Conservation (phyloP, 53 echinoderm and acorn worm genomes). For the Glandiceps talaboti region DNA sequence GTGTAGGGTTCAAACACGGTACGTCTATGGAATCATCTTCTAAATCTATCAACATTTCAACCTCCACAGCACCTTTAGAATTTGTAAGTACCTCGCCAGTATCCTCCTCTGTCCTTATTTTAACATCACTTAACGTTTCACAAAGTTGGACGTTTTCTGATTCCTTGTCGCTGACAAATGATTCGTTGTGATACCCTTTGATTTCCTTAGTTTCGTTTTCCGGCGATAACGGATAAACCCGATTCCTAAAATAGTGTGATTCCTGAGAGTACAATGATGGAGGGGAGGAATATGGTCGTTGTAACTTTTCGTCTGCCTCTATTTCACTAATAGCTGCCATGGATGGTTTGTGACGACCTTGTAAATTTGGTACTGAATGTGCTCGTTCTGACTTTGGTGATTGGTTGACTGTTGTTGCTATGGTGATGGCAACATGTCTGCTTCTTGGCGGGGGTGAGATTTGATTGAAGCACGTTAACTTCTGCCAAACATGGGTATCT, state of each 20-base stretch:
- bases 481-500: neutral
- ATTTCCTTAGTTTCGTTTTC: neutral
- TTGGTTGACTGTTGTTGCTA: neutral
- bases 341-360: neutral
- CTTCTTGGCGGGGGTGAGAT: neutral
- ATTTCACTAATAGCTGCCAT: neutral
- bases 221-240: neutral
- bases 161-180: neutral
- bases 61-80: neutral
- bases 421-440: neutral
- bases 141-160: neutral
- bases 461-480: neutral
- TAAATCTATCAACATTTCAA: neutral
- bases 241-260: neutral
- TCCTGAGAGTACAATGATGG: neutral
- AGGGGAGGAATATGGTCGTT: neutral
- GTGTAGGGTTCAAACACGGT: neutral
- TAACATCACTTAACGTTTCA: neutral
- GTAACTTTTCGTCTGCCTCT: neutral
- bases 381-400: neutral
- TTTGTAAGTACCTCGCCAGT: neutral
- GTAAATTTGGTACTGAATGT: neutral
- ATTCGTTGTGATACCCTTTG: neutral
- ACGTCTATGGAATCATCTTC: neutral
- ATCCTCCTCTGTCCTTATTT: neutral